Conservation (phyloP, 1,140 invertebrate genomes). For the Bombus polaris region DNA sequence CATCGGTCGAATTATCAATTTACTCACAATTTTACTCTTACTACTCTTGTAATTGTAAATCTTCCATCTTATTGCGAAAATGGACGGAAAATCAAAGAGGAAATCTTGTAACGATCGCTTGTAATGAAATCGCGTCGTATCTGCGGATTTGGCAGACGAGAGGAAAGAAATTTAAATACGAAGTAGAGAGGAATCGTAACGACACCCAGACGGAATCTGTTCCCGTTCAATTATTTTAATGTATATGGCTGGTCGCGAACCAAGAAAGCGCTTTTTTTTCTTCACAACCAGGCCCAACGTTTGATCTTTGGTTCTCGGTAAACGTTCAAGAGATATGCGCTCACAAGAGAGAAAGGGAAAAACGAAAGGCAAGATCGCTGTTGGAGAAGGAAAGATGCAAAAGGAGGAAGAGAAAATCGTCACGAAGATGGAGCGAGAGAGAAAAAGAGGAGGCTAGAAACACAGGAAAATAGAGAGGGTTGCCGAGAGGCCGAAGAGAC, state of each 20-base stretch:
- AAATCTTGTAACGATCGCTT: not conserved
- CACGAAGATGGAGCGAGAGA: not conserved
- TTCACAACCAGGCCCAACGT: not conserved
- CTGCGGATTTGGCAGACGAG: not conserved
- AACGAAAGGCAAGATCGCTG: not conserved
- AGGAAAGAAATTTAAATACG: not conserved
- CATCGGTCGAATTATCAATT: not conserved
- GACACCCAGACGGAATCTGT: not conserved
- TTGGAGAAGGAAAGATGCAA: not conserved
- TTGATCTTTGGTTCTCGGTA: conserved; percentile 1
- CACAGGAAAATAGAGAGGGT: conserved; percentile 34
- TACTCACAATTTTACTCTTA: not conserved
- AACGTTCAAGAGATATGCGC: not conserved
- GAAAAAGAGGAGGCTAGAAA: conserved; percentile 3
- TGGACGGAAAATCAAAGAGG: not conserved
- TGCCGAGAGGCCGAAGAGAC: conserved; percentile 59
- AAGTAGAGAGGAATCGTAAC: not conserved
- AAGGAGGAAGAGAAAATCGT: not conserved
- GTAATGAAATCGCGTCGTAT: not conserved
- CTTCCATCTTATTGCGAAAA: not conserved
- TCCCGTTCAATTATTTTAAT: conserved; percentile 17
- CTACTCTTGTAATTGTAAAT: not conserved
- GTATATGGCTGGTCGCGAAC: not conserved
- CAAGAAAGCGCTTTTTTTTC: not conserved
- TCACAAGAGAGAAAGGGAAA: not conserved